phyloP scores from a whole-genome alignment of 2,113 vertebrate species.

The Nannobrachium achirus region DNA sequence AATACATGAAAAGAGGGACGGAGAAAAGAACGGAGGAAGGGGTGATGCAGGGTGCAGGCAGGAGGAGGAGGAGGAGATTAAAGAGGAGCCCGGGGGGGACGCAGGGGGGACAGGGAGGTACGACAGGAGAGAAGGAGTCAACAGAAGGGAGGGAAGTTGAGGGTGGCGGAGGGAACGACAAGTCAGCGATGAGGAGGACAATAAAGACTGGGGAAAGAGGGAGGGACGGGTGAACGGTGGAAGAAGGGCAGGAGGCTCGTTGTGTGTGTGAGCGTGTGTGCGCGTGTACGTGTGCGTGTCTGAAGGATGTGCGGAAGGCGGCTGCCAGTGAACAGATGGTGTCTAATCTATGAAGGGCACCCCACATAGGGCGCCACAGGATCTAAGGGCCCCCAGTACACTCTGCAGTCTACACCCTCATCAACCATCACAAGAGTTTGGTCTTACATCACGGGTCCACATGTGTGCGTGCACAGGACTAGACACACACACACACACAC shows the following conservation, averaged over 20 bases:
- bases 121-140: slow-evolving; percentile 24
- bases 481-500: slow-evolving; percentile 21
- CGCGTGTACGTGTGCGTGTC: slow-evolving; percentile 33
- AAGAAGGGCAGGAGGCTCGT: slow-evolving; percentile 18
- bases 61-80: neutral
- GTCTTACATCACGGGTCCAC: no score
- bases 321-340: slow-evolving; percentile 75
- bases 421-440: slow-evolving; percentile 35
- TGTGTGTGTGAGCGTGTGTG: slow-evolving; percentile 12
- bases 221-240: slow-evolving; percentile 17
- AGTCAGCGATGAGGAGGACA: slow-evolving; percentile 21
- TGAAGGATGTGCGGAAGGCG: neutral
- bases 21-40: neutral
- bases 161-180: slow-evolving; percentile 17
- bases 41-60: neutral
- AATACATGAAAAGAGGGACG: neutral
- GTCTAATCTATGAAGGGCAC: slow-evolving; percentile 66
- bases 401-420: slow-evolving; percentile 47
- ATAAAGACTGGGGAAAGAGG: slow-evolving; percentile 8
- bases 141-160: neutral
- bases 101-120: slow-evolving; percentile 7
- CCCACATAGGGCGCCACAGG: slow-evolving; percentile 50
- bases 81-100: neutral
- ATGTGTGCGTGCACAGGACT: slow-evolving; percentile 38
- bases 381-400: slow-evolving; percentile 60